Base-by-base conservation (phyloP, 2,888 invertebrate genomes). In the Drosophila birchii region DNA sequence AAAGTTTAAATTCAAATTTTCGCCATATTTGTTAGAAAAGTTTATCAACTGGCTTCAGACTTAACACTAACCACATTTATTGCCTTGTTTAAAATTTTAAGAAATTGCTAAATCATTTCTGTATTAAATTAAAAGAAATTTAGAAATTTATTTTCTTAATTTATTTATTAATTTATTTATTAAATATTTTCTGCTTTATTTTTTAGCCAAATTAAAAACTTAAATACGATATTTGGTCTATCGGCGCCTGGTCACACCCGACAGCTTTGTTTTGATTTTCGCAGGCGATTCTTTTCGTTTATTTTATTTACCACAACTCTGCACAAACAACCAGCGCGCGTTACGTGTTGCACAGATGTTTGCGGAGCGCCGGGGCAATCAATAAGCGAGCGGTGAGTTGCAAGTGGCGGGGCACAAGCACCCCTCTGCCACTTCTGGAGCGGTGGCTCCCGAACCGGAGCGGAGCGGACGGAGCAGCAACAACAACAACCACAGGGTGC, bases 261-360 rank as follows among this genome's bases (percentile, higher is more conserved):
- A 23, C 56, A 61, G 57, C 61, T 70, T 76, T 71, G 79, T 75
- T 79, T 79, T 79, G 79, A 60, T 71, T 78, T 67, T 67, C 70
- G 68, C 43, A 70, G 45, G 45, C 67, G 58, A 51, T 68, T 68
- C 60, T 79, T 66, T 74, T 69, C 62, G 69, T 68, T 66, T 82
- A 67, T 51, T 78, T 78, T 83, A 80, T 82, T 85, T 82, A 82
- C 79, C 51, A 73, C 69, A 80, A 78, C 71, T 66, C 79, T 67
- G 73, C 69, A 70, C 80, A 69, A 76, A 71, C 66, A 63, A 20
- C 44, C 60, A 69, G 62, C 29, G 32, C 45, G 29, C 61, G 29
- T 58, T 63, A 41, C 66, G 85, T 64, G 74, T 67, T 64, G 84
- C 79, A 81, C 80, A 67, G 77, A 85, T 81, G 80, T 71, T 75